Evolutionary conservation across 92 coral and sea anemone genomes (phyloP), one percentile per base, ranked within the genome.

Genomic region (Zoanthus sociatus): DNA sequence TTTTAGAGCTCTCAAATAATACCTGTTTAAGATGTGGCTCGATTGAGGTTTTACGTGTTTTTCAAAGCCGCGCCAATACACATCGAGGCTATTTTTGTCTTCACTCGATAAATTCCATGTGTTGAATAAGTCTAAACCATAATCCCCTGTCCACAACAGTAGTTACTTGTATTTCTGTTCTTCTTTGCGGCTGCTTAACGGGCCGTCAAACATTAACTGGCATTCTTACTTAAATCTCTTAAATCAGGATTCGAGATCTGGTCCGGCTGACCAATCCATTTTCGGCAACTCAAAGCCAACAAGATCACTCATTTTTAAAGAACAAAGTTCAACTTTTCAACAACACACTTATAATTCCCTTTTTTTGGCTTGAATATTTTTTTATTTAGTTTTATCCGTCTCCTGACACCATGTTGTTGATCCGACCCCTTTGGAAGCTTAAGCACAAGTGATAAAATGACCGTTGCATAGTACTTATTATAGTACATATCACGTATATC

Each of bases 241-340:
- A 8, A 82, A 75, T 11, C 86, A 76, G 17, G 83, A 70, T 47
- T 56, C 48, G 60, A 88, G 76, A 91, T 90, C 93, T 5, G 93
- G 44, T 37, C 97, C 92, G 10, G 82, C 79, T 10, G 90, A 78
- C 91, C 94, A 90, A 63, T 94, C 94, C 87, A 90, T 90, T 67
- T 83, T 94, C 17, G 88, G 93, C 44, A 60, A 5, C 71, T 88
- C 91, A 48, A 92, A 92, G n/a, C 94, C 94, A 11, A 89, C 47
- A 21, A 94, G 87, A 54, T 94, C 91, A 79, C 92, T 37, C 42
- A 37, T 2, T 37, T 26, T 37, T 37, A 37, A 37, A 37, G 4
- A 37, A 2, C 2, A 37, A 37, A 37, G 4, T 37, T 37, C 42
- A 37, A 37, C 42, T 2, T 37, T 37, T 37, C 42, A 37, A 37